phyloP scores from a whole-genome alignment of 92 coral and sea anemone genomes.

The Hydrozoanthus gracilis region DNA sequence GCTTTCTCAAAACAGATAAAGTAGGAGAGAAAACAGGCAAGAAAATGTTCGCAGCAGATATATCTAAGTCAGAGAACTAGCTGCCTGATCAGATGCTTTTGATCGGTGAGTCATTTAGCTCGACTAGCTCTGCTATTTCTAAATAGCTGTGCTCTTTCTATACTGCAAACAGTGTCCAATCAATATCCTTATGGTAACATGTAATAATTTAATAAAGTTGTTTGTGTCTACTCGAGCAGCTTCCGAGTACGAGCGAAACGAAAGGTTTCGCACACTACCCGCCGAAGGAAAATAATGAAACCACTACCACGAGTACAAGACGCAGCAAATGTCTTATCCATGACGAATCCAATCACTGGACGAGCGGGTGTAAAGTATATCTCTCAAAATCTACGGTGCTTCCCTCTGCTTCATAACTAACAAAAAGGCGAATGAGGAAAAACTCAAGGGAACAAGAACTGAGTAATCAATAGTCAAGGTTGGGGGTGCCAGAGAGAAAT shows the following conservation, averaged over 20 bases:
- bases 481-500: slow-evolving; percentile 51
- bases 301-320: neutral
- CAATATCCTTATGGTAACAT: no score
- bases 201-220: no score
- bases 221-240: no score
- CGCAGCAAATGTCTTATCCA: slow-evolving; percentile 53
- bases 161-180: no score
- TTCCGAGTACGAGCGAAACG: slow-evolving; percentile 45
- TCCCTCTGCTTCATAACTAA: slow-evolving; percentile 54
- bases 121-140: no score
- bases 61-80: no score
- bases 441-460: slow-evolving; percentile 35
- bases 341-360: slow-evolving; percentile 61
- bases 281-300: slow-evolving; percentile 29
- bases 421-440: slow-evolving; percentile 46
- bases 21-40: no score
- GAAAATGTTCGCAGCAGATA: no score
- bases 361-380: slow-evolving; percentile 57
- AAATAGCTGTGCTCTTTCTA: no score
- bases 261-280: slow-evolving; percentile 52
- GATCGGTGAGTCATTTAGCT: no score
- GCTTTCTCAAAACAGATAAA: no score
- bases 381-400: slow-evolving; percentile 51
- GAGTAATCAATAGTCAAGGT: slow-evolving; percentile 51
- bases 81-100: no score